Conservation (phyloP, 1,140 invertebrate species). For the Kradibia gibbosae region DNA sequence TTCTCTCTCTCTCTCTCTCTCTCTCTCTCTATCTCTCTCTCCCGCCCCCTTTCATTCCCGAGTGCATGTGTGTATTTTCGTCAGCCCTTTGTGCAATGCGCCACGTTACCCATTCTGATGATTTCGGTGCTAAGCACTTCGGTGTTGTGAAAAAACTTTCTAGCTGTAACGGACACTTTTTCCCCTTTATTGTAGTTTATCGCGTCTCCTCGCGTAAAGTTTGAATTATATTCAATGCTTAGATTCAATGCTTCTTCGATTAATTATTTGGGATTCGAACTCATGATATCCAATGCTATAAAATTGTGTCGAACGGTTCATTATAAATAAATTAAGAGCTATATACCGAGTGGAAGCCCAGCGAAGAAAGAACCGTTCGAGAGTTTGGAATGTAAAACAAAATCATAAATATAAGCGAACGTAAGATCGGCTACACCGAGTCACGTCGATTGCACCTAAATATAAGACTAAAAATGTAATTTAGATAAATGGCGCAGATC, state of each 20-base stretch:
- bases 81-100: background rate
- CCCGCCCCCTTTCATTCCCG: background rate
- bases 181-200: background rate
- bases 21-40: conserved; percentile 18
- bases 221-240: background rate
- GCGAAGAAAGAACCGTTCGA: too few species aligned
- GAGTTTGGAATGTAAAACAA: too few species aligned
- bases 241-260: background rate
- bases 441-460: too few species aligned
- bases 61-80: background rate
- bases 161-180: background rate
- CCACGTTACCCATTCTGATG: background rate
- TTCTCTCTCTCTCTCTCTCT: conserved; percentile 30
- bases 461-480: background rate
- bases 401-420: too few species aligned
- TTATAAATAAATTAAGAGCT: too few species aligned
- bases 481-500: background rate
- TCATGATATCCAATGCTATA: too few species aligned
- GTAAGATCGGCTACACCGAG: too few species aligned
- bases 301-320: too few species aligned
- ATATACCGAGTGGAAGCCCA: too few species aligned
- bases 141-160: background rate
- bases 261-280: background rate
- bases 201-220: background rate
- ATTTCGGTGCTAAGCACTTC: background rate